Base-by-base conservation (phyloP, 2,113 vertebrate genomes). In the Elgaria multicarinata region DNA sequence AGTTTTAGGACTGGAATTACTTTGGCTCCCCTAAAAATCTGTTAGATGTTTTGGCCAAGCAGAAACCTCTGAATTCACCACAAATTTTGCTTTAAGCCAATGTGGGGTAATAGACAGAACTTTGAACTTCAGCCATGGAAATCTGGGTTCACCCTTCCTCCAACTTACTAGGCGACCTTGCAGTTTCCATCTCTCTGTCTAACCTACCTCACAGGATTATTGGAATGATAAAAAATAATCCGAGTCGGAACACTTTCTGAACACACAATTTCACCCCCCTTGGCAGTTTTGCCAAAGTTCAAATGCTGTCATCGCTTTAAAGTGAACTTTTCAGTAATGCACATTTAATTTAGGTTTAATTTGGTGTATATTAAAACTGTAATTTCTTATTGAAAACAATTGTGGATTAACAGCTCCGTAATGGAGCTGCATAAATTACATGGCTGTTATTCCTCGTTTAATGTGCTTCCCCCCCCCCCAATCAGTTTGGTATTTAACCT, bases 401-500 rank as follows among this genome's bases (percentile, higher is more conserved):
- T 91, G 76, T 75, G 87, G 82, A 12, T 28, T 66, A 82, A 85
- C 66, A 92, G 46, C 53, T n/a, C 7, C 83, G n/a, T 64, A 69
- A 89, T 13, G 33, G 2, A 80, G 92, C 85, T 79, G 67, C 42
- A 90, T 81, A 72, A 87, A 89, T 80, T 88, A 24, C 0, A 4
- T 7, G 78, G 72, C 9, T 93, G 13, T 87, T 89, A 77, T 13
- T 88, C 33, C 71, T 90, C 24, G 86, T 80, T 89, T 89, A 92
- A 92, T 69, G 82, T 39, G 28, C 6, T 69, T 90, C 89, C 44
- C 0, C 85, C 6, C 64, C 89, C 89, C 44, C 0, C 85, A 92
- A 87, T 90, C 44, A 88, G 20, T 77, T 90, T 55, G 26, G 16
- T 90, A 46, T 83, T 94, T 92, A 90, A 92, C 66, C 10, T 71